phyloP scores from a whole-genome alignment of 2,113 vertebrate genomes.

The Neofelis nebulosa region DNA sequence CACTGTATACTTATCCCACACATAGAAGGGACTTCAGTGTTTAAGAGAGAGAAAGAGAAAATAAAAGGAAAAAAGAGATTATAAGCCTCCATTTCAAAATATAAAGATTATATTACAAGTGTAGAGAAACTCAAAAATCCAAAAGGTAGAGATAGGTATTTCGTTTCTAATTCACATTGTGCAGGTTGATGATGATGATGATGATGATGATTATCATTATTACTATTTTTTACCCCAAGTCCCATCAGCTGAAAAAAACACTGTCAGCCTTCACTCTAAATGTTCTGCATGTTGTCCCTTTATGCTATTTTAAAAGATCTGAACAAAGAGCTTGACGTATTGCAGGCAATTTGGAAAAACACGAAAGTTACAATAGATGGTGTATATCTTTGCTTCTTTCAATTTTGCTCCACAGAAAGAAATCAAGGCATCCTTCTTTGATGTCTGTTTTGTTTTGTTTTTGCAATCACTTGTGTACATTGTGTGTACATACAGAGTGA shows the following conservation, averaged over 20 bases:
- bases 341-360: conserved; percentile 62
- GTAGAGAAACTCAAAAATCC: neutral
- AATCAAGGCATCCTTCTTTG: neutral
- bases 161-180: conserved; percentile 44
- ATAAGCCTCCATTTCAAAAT: conserved; percentile 54
- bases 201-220: neutral
- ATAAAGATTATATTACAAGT: conserved; percentile 41
- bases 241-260: conserved; percentile 43
- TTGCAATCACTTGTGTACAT: neutral
- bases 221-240: neutral
- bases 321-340: conserved; percentile 60
- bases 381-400: conserved; percentile 45
- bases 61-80: neutral
- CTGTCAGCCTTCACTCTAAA: conserved; percentile 34
- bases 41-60: conserved; percentile 31
- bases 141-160: conserved; percentile 18
- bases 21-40: neutral
- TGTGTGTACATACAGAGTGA: neutral
- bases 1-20: conserved; percentile 24
- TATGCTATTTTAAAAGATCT: conserved; percentile 63
- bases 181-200: neutral
- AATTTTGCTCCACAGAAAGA: conserved; percentile 5
- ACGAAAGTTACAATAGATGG: conserved; percentile 43
- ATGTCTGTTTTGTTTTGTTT: conserved; percentile 25
- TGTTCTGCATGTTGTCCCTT: conserved; percentile 53